Evolutionary conservation across 2,113 vertebrate genomes (phyloP).

Genomic region (Gobio gobio): DNA sequence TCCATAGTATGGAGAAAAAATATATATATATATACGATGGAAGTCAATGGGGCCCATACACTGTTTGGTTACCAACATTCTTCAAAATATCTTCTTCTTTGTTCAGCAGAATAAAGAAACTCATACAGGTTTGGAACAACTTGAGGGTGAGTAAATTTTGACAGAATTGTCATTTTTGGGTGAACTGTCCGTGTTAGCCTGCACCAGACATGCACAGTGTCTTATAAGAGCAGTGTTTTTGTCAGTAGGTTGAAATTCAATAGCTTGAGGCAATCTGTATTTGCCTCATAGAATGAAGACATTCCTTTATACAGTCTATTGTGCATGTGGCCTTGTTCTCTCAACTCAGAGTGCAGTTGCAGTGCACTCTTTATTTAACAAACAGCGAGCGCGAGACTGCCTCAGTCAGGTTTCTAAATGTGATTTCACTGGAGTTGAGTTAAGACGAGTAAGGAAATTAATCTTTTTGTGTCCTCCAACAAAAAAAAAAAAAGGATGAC

Average conservation of each 20-base stretch:
- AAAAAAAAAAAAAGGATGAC: constrained; percentile 28
- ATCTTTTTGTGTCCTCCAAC: constrained; percentile 36
- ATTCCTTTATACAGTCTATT: constrained; percentile 51
- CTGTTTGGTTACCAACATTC: too few species aligned
- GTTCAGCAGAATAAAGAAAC: too few species aligned
- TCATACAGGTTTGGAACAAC: too few species aligned
- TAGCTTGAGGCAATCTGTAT: constrained; percentile 23
- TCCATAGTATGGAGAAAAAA: too few species aligned
- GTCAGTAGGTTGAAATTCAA: constrained; percentile 39
- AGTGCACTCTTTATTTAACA: constrained; percentile 19
- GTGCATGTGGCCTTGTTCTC: constrained; percentile 54
- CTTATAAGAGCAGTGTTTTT: constrained; percentile 12
- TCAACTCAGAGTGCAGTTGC: constrained; percentile 28
- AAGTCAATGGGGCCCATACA: too few species aligned
- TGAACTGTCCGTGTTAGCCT: not conserved
- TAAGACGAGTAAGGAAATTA: constrained; percentile 16
- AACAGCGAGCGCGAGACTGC: constrained; percentile 32
- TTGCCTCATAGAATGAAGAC: constrained; percentile 36
- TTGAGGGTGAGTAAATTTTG: too few species aligned
- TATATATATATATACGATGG: too few species aligned
- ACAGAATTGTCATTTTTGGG: too few species aligned
- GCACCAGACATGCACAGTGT: constrained; percentile 27
- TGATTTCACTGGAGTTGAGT: constrained; percentile 24
- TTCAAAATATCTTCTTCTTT: too few species aligned
- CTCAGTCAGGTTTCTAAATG: constrained; percentile 18